Base-by-base conservation (phyloP, 2,113 vertebrate species). In the Apteryx mantelli region DNA sequence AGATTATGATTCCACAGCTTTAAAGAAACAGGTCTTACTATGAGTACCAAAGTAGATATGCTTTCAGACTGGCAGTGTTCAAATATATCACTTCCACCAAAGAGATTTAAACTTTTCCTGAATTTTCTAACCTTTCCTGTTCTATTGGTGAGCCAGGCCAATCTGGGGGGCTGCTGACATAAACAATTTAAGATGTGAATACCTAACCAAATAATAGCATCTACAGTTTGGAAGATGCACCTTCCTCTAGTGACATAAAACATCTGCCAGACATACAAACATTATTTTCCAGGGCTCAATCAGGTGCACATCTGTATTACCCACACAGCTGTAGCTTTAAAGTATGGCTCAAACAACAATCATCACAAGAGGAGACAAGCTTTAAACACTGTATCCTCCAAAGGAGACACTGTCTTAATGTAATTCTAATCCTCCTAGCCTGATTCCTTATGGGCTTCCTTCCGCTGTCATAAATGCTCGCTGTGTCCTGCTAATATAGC, bases 331-430 rank as follows among this genome's bases (percentile, higher is more conserved):
- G 15, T 24, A 82, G 28, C 22, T 87, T 79, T 18, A 85, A 88
- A 96, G 89, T 13, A 69, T 8, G 0, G 0, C 48, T 82, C 2
- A 0, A 63, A 56, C 22, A 75, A 42, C 13, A 46, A 16, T 11
- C 30, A 52, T 63, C 46, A 61, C 21, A 17, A 21, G 5, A 34
- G 46, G 22, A 65, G 22, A 63, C 74, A 46, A 34, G 44, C 46
- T 70, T 70, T n/a, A 70, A 91, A 77, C 56, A 34, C 15, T 63
- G 68, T 36, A 91, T 46, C 56, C 73, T 84, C 75, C 42, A 60
- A 70, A 88, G 46, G 42, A 93, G 46, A 68, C 58, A 68, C 60
- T n/a, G 32, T 81, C 9, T 78, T 60, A 52, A 80, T 11, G 21
- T 18, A 61, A 46, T 71, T 26, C 28, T 28, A 73, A 42, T 75